Evolutionary conservation across 1,140 invertebrate genomes (phyloP).

Genomic region (Philopotamus ludificatus): DNA sequence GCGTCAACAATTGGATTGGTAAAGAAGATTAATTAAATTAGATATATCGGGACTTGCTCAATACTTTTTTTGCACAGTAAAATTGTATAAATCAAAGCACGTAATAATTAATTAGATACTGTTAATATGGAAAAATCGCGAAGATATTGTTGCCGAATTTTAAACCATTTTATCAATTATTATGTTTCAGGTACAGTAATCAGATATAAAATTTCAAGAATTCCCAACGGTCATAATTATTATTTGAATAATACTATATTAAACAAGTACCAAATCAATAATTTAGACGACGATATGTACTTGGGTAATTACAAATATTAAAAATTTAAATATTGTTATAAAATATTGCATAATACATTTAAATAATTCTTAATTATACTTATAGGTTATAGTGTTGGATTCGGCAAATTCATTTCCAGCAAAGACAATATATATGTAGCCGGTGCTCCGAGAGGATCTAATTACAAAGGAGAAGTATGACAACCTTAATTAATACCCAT

Average conservation of each 20-base stretch:
- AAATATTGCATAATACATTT: not conserved
- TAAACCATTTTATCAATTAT: not conserved
- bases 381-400: constrained; percentile 61
- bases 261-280: constrained; percentile 31
- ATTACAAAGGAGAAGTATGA: constrained; percentile 32
- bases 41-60: not conserved
- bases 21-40: not conserved
- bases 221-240: not conserved
- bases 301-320: constrained; percentile 30
- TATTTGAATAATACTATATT: constrained; percentile 11
- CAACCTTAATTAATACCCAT: too few relatives aligned
- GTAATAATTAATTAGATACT: too few relatives aligned
- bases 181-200: constrained; percentile 11
- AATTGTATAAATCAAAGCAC: too few relatives aligned
- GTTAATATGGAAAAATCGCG: too few relatives aligned
- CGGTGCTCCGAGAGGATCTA: constrained; percentile 55
- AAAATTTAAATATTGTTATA: not conserved
- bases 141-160: not conserved
- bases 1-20: not conserved
- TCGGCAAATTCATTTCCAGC: constrained; percentile 53
- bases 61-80: too few relatives aligned
- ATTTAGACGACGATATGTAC: constrained; percentile 29
- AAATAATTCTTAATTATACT: not conserved
- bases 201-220: constrained; percentile 13
- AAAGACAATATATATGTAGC: constrained; percentile 50